Evolutionary conservation across 2,113 vertebrate species (phyloP).

Genomic region (Tympanuchus pallidicinctus): DNA sequence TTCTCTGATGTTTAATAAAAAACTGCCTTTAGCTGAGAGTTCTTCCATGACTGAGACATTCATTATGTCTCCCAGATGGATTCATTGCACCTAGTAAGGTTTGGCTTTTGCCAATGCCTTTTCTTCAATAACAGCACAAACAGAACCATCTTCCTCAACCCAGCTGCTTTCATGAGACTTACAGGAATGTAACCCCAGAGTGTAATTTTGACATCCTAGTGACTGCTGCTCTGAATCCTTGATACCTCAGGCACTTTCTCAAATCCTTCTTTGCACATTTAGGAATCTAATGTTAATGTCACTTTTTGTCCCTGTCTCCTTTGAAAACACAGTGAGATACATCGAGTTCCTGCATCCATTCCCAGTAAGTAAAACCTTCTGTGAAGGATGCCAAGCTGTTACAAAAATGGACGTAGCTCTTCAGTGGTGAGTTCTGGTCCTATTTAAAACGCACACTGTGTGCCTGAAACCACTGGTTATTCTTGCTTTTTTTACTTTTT

Average conservation of each 20-base stretch:
- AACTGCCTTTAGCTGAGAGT: accelerated
- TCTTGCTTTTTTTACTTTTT: not conserved
- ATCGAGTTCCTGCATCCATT: not conserved
- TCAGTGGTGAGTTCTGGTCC: not conserved
- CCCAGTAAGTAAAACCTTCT: not conserved
- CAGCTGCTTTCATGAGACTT: not conserved
- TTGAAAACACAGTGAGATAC: not conserved
- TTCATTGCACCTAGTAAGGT: not conserved
- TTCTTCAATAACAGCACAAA: not conserved
- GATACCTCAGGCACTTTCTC: not conserved
- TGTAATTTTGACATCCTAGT: not conserved
- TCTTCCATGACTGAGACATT: not conserved
- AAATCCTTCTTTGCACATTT: not conserved
- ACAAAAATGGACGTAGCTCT: not conserved
- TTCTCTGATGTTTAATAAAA: not conserved
- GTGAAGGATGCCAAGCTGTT: not conserved
- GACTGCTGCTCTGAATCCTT: not conserved
- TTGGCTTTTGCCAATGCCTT: not conserved
- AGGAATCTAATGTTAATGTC: not conserved
- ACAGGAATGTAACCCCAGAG: not conserved
- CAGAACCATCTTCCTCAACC: not conserved
- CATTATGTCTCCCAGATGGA: not conserved
- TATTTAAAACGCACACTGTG: accelerated
- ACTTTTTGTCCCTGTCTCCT: not conserved
- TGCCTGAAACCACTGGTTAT: not conserved